Evolutionary conservation across 2,888 invertebrate genomes (phyloP).

Genomic region (Synergus itoensis): DNA sequence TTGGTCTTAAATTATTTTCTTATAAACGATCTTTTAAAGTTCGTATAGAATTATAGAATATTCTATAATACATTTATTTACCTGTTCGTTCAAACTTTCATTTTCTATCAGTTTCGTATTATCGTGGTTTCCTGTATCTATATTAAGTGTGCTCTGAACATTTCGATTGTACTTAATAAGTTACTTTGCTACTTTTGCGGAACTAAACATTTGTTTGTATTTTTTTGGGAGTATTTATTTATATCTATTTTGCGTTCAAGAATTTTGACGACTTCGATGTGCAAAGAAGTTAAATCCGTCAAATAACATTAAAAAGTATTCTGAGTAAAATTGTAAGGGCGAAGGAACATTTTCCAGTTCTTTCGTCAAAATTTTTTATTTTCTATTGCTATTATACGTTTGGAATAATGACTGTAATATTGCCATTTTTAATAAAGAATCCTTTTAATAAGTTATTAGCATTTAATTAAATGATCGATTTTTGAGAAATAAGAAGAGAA

Average conservation of each 20-base stretch:
- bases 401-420: constrained; percentile 66
- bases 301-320: neutral
- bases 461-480: neutral
- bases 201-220: neutral
- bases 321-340: neutral
- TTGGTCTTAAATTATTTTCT: constrained; percentile 59
- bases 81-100: neutral
- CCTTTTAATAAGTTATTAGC: constrained; percentile 63
- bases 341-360: neutral
- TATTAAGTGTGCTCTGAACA: neutral
- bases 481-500: neutral
- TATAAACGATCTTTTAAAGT: neutral
- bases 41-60: neutral
- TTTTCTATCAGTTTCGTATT: neutral
- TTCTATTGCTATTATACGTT: constrained; percentile 43
- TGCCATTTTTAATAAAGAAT: constrained; percentile 71
- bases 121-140: neutral
- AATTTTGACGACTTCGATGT: neutral
- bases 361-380: constrained; percentile 12
- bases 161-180: constrained; percentile 19
- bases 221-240: neutral
- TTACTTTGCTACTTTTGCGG: constrained; percentile 13
- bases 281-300: neutral
- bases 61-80: neutral
- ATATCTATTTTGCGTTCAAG: neutral